Evolutionary conservation across 2,113 vertebrate species (phyloP), one percentile per base, ranked within the genome.

Genomic region (Cebidichthys violaceus): DNA sequence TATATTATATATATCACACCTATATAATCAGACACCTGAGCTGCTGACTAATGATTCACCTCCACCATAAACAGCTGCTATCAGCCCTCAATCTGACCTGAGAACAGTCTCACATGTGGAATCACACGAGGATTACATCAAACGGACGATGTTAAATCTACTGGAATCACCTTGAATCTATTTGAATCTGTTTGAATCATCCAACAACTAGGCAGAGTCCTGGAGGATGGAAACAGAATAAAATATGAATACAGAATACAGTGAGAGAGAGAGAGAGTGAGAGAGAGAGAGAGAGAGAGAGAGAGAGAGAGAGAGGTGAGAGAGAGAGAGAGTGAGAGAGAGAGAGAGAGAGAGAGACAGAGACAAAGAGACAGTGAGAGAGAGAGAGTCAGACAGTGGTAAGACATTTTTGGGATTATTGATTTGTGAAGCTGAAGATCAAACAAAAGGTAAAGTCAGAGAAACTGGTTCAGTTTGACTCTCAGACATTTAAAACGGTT

Each of bases 331-430:
- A 18, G 47, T 22, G 18, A 50, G 27, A 14, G 9, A 10, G 41
- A 50, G 27, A 20, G 45, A 33, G 24, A 55, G 45, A 35, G 29
- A 24, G 50, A 29, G 4, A 50, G 67, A 13, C 2, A 13, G 37
- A n/a, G n/a, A n/a, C n/a, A n/a, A n/a, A n/a, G n/a, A n/a, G 31
- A 14, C 20, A n/a, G 27, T 14, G 67, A 29, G 20, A 31, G 18
- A 55, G 7, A 24, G 2, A 54, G 52, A 54, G 9, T n/a, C n/a
- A n/a, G n/a, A n/a, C n/a, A n/a, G n/a, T n/a, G n/a, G 33, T 33
- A 45, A 55, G 27, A 17, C 6, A 29, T 14, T 66, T 4, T 41
- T 41, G 54, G 71, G 60, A 76, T 85, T 54, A 59, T 61, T 76
- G 24, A 55, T 79, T 37, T 43, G 6, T 78, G 77, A 61, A 3